A percentile compares a stretch with the other conserved stretches of the same genome.
phyloP scores from a whole-genome alignment of 2,797 vertebrate genomes.

The Mormyrus hasselquistii region DNA sequence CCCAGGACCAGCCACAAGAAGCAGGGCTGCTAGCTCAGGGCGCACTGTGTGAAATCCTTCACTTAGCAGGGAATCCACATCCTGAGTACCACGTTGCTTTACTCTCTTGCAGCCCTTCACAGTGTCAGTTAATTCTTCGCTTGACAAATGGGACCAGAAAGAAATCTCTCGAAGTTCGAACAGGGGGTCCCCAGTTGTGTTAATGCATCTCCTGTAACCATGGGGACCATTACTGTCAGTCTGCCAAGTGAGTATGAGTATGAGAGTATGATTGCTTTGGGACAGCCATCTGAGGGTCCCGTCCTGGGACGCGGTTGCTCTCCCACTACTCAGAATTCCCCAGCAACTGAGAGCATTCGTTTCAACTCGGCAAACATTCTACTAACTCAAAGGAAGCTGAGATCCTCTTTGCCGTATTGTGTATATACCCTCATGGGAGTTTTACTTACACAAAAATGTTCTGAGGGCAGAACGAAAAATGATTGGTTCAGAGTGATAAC shows the following conservation, averaged over 20 bases:
- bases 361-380: background rate
- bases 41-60: constrained; percentile 39
- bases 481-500: background rate
- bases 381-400: background rate
- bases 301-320: background rate
- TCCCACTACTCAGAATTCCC: background rate
- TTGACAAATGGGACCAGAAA: background rate
- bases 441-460: no score
- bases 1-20: background rate
- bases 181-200: constrained; percentile 52
- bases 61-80: constrained; percentile 58
- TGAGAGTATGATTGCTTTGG: background rate
- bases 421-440: background rate
- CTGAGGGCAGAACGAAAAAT: no score
- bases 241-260: constrained; percentile 54
- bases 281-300: background rate
- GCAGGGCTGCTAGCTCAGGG: background rate
- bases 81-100: constrained; percentile 62
- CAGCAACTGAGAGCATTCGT: background rate
- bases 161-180: constrained; percentile 62
- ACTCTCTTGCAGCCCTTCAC: constrained; percentile 50
- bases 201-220: constrained; percentile 48
- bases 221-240: constrained; percentile 64
- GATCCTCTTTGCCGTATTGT: background rate
- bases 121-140: constrained; percentile 66